Evolutionary conservation across 2,113 vertebrate genomes (phyloP).

Genomic region (Labeo catla): DNA sequence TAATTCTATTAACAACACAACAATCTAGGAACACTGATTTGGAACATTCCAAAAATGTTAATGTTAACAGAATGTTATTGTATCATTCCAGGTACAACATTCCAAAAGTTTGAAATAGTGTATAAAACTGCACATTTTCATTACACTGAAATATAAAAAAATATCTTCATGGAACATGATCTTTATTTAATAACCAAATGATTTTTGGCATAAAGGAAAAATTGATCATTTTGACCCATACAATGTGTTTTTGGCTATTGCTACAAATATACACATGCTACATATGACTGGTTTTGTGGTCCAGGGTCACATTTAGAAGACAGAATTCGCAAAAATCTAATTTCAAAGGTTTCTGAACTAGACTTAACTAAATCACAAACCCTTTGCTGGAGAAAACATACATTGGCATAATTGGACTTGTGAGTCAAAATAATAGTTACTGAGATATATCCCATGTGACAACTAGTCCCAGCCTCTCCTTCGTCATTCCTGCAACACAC

Average conservation of each 20-base stretch:
- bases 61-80: no score
- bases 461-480: background rate
- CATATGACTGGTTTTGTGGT: no score
- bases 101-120: background rate
- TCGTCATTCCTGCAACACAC: background rate
- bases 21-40: background rate
- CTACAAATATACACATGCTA: no score
- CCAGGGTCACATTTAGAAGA: background rate
- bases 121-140: background rate
- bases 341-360: background rate
- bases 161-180: no score
- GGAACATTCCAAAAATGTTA: no score
- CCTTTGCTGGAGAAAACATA: background rate
- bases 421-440: background rate
- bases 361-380: background rate
- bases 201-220: no score
- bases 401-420: background rate
- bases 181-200: no score
- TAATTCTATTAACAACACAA: background rate
- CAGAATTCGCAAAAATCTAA: background rate
- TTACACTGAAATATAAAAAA: background rate
- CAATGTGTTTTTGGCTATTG: no score
- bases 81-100: no score
- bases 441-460: constrained; percentile 13
- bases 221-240: no score